These are phyloP conservation scores for Brachyistius frenatus DNA, from an alignment of 2,113 vertebrate genomes.

Conservation along the genomic window DNA sequence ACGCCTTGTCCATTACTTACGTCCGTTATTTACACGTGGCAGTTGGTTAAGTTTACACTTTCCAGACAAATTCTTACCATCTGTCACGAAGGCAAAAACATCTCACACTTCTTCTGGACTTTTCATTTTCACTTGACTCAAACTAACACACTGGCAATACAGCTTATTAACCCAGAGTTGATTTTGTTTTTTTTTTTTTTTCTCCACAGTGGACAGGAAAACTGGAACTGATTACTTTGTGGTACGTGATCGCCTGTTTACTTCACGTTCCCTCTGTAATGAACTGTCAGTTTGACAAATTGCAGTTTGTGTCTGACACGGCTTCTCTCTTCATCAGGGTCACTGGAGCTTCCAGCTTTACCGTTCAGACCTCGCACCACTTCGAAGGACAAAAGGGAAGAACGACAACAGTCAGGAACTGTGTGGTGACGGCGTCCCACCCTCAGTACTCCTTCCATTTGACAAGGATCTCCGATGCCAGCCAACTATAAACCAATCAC, in stretches of 20 bases:
- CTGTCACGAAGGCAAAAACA: no score
- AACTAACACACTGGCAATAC: no score
- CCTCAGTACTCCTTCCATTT: conserved; percentile 30
- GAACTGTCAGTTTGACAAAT: not conserved
- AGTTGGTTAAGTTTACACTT: not conserved
- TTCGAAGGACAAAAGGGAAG: conserved; percentile 48
- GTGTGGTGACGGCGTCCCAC: conserved; percentile 19
- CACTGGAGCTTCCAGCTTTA: conserved; percentile 6
- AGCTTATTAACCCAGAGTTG: not conserved
- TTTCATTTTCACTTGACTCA: no score
- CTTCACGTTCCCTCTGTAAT: not conserved
- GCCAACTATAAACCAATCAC: conserved; percentile 42
- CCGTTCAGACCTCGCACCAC: conserved; percentile 6
- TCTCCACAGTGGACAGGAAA: conserved; percentile 83
- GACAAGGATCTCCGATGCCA: conserved; percentile 51
- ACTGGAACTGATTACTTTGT: conserved; percentile 84
- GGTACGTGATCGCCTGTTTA: conserved; percentile 58
- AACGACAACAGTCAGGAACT: conserved; percentile 30
- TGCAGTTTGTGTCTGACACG: not conserved
- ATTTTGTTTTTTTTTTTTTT: conserved; percentile 25
- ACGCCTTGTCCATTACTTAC: no score
- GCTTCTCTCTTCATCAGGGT: conserved; percentile 34
- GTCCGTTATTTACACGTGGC: no score
- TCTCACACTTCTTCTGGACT: no score
- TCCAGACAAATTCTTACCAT: no score